Conservation (phyloP, 2,113 vertebrate genomes). For the Siniperca chuatsi region DNA sequence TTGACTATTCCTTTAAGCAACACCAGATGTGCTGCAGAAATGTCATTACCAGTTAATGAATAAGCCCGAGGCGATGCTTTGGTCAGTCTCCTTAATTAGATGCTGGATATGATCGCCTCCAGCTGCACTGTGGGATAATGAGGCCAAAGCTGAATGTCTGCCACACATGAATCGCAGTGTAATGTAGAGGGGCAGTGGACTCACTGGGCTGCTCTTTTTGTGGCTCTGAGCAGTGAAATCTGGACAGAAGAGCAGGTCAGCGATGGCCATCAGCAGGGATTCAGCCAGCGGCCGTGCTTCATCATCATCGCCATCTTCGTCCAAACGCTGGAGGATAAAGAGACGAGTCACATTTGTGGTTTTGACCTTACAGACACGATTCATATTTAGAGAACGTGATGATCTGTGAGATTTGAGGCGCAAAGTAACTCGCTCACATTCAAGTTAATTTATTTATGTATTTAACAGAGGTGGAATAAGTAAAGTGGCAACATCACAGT, state of each 20-base stretch:
- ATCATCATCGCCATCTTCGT: conserved; percentile 78
- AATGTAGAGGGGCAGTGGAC: background rate
- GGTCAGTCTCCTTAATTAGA: background rate
- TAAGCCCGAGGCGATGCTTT: background rate
- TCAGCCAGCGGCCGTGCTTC: conserved; percentile 92
- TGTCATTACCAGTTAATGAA: background rate
- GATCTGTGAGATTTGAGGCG: too few species aligned
- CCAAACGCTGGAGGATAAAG: conserved; percentile 63
- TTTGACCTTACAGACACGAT: background rate
- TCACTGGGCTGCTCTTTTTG: conserved; percentile 79
- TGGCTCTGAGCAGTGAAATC: conserved; percentile 95
- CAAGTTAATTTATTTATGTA: too few species aligned
- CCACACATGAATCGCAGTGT: too few species aligned
- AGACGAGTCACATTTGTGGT: background rate
- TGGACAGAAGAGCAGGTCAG: conserved; percentile 97
- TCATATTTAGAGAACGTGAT: too few species aligned
- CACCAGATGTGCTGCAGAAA: background rate
- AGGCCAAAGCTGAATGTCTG: background rate
- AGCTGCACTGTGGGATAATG: background rate
- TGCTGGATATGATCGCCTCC: background rate
- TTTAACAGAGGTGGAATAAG: too few species aligned
- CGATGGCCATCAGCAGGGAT: conserved; percentile 91
- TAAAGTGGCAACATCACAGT: too few species aligned
- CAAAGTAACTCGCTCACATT: too few species aligned
- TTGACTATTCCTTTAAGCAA: background rate